phyloP scores from a whole-genome alignment of 2,113 vertebrate genomes.

The Struthio camelus region DNA sequence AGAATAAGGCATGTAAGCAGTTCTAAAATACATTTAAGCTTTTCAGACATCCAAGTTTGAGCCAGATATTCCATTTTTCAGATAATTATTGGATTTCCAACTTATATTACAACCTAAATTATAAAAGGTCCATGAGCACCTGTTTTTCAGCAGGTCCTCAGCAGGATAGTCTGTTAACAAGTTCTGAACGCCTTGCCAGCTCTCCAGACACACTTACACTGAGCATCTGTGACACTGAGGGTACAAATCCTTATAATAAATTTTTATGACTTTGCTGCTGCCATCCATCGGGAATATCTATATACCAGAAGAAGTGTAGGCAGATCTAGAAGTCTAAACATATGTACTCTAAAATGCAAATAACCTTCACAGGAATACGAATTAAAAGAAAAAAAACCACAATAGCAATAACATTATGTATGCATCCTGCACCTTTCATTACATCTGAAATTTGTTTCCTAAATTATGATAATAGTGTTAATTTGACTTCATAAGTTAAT shows the following conservation, averaged over 20 bases:
- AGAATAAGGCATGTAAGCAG: background rate
- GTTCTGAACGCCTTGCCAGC: background rate
- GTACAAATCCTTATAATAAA: background rate
- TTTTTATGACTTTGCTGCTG: background rate
- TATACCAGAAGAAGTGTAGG: background rate
- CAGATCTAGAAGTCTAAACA: background rate
- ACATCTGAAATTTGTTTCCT: background rate
- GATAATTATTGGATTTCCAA: background rate
- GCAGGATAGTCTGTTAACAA: background rate
- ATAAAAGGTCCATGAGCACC: background rate
- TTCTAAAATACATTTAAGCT: background rate
- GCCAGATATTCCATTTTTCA: background rate
- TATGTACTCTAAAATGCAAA: background rate
- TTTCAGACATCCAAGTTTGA: background rate
- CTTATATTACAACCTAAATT: background rate
- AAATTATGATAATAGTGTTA: background rate
- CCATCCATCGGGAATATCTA: background rate
- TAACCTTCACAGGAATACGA: background rate
- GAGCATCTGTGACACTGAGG: background rate
- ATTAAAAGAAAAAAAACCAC: background rate
- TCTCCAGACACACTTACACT: background rate
- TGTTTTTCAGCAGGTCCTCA: background rate
- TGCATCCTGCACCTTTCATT: background rate
- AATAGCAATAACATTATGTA: accelerated
- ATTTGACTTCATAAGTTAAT: background rate